These are phyloP conservation scores for Octomys mimax DNA, from an alignment of 2,797 vertebrate genomes.

Conservation along the genomic window DNA sequence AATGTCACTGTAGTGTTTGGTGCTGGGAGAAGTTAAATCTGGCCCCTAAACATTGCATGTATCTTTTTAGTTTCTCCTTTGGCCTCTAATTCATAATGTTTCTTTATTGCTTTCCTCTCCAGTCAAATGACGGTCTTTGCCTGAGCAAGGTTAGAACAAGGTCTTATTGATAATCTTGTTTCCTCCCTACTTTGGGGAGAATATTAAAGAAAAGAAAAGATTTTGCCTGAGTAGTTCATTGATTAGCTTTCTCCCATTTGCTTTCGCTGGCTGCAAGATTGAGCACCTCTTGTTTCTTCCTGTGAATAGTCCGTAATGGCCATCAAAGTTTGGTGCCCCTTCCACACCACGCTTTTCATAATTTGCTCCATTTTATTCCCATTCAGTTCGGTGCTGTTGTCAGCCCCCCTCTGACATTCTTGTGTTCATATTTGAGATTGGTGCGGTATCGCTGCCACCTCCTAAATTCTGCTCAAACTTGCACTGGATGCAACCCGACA, in stretches of 20 bases:
- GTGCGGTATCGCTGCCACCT: neutral
- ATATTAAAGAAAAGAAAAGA: conserved; percentile 23
- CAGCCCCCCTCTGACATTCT: neutral
- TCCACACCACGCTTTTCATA: neutral
- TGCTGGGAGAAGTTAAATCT: conserved; percentile 41
- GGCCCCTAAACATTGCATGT: neutral
- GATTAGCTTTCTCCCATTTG: neutral
- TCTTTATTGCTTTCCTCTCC: neutral
- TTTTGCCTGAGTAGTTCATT: neutral
- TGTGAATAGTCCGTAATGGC: neutral
- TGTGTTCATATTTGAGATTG: neutral
- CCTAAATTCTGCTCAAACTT: neutral
- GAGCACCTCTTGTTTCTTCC: neutral
- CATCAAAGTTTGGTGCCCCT: neutral
- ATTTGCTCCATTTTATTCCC: neutral
- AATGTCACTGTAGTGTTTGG: neutral
- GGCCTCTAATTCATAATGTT: neutral
- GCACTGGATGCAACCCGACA: neutral
- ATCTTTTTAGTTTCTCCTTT: conserved; percentile 47
- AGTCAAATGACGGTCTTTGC: neutral
- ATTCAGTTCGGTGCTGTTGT: neutral
- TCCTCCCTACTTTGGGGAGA: conserved; percentile 31
- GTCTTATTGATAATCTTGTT: neutral
- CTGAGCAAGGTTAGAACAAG: neutral
- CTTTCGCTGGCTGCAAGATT: conserved; percentile 11